phyloP scores from a whole-genome alignment of 2,113 vertebrate species.

The Phrynosoma platyrhinos region DNA sequence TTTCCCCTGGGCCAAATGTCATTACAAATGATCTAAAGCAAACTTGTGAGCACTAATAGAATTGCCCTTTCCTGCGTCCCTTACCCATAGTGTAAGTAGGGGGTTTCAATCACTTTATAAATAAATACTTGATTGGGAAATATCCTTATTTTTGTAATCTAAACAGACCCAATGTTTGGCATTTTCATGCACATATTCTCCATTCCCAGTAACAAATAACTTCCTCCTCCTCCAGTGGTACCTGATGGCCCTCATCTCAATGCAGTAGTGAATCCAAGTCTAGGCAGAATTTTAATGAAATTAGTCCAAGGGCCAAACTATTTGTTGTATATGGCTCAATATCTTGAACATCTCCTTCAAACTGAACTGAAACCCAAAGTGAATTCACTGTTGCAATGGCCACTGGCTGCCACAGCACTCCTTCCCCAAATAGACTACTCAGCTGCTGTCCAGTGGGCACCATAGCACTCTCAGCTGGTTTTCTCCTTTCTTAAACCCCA shows the following conservation, averaged over 20 bases:
- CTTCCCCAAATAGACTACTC: background rate
- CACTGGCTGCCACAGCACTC: background rate
- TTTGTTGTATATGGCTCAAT: too few relatives aligned
- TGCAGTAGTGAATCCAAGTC: too few relatives aligned
- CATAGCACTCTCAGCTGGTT: background rate
- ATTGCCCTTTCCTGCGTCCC: background rate
- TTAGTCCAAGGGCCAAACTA: too few relatives aligned
- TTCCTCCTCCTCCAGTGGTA: too few relatives aligned
- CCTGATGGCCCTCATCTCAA: too few relatives aligned
- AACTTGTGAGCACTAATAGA: background rate
- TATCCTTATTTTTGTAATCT: background rate
- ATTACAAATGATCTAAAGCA: background rate
- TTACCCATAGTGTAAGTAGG: background rate
- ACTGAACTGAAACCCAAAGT: too few relatives aligned
- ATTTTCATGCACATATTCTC: background rate
- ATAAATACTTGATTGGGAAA: conserved; percentile 1
- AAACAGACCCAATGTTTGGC: background rate
- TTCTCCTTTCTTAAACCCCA: background rate
- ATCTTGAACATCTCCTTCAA: too few relatives aligned
- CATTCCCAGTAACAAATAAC: too few relatives aligned
- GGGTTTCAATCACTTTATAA: background rate
- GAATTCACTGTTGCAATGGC: too few relatives aligned
- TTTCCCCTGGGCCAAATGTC: conserved; percentile 21
- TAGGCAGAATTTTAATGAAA: too few relatives aligned
- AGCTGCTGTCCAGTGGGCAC: background rate